phyloP scores from a whole-genome alignment of 2,888 invertebrate genomes.

The Lycia hirtaria region DNA sequence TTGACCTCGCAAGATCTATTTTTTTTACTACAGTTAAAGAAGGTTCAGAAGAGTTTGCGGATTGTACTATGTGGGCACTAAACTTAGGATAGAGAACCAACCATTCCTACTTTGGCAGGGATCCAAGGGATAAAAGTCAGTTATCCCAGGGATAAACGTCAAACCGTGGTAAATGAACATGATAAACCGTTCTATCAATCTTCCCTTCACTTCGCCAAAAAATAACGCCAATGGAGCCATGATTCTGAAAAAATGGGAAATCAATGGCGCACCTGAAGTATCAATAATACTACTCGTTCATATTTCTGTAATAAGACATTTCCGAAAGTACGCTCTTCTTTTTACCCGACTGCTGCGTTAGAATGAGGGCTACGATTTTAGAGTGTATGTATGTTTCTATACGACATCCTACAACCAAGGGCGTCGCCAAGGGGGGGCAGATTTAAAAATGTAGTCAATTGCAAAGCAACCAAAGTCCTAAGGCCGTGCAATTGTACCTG shows the following conservation, averaged over 20 bases:
- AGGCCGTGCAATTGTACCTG: no score
- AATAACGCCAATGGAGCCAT: background rate
- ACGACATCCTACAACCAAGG: no score
- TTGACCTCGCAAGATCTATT: no score
- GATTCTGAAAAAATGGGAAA: background rate
- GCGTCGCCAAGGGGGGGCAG: no score
- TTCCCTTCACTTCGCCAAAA: slow-evolving; percentile 21
- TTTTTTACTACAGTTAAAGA: no score
- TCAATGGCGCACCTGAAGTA: background rate
- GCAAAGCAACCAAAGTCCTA: no score
- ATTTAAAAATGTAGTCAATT: no score
- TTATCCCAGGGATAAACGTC: slow-evolving; percentile 61
- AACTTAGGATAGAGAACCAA: slow-evolving; percentile 55
- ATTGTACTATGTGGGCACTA: slow-evolving; percentile 52
- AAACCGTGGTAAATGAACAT: slow-evolving; percentile 50
- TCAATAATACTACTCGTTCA: background rate
- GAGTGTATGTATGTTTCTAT: no score
- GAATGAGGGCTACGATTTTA: no score
- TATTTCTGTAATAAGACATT: no score
- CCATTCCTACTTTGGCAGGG: slow-evolving; percentile 60
- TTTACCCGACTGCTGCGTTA: no score
- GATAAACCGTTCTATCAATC: slow-evolving; percentile 48
- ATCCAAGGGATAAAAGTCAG: slow-evolving; percentile 69
- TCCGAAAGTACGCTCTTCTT: no score
- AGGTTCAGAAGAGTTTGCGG: slow-evolving; percentile 50